Conservation (phyloP, 2,888 invertebrate species). For the Tenthredo livida region DNA sequence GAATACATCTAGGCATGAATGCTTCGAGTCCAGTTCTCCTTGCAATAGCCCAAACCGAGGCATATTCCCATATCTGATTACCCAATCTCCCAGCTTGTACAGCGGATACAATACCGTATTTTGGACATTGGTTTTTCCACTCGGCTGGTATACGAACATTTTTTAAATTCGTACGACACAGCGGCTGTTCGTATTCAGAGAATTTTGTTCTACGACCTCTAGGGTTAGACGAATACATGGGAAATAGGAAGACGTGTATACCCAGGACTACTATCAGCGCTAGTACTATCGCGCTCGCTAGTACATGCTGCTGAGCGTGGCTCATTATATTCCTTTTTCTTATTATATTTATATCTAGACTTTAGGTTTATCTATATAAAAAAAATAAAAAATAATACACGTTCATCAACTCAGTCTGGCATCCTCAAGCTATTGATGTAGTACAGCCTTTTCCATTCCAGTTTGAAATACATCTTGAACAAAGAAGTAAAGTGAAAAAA, state of each 20-base stretch:
- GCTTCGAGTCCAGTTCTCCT: constrained; percentile 74
- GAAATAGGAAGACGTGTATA: constrained; percentile 82
- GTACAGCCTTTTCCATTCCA: constrained; percentile 10
- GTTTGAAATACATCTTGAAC: neutral
- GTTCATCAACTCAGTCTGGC: constrained; percentile 32
- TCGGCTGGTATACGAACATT: constrained; percentile 74
- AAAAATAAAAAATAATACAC: too few relatives aligned
- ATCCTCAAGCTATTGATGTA: constrained; percentile 29
- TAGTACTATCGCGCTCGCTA: constrained; percentile 81
- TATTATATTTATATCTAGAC: constrained; percentile 47
- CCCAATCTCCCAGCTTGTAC: constrained; percentile 75
- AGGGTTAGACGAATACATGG: constrained; percentile 79
- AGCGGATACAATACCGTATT: constrained; percentile 73
- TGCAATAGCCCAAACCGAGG: constrained; percentile 75
- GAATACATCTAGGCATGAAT: constrained; percentile 77
- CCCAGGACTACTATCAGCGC: constrained; percentile 81
- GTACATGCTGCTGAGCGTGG: constrained; percentile 81
- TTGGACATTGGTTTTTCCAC: constrained; percentile 73
- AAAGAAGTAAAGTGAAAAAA: too few relatives aligned
- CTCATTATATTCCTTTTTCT: constrained; percentile 76
- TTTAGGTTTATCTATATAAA: constrained; percentile 38
- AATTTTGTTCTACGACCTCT: constrained; percentile 76
- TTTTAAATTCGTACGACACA: constrained; percentile 79
- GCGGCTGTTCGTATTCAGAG: constrained; percentile 80
- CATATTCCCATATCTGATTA: constrained; percentile 77